Percentiles rank a stretch among this genome's conserved stretches.
These are phyloP conservation scores for Patella pellucida DNA, from an alignment of 2,888 invertebrate genomes.

Conservation along the genomic window DNA sequence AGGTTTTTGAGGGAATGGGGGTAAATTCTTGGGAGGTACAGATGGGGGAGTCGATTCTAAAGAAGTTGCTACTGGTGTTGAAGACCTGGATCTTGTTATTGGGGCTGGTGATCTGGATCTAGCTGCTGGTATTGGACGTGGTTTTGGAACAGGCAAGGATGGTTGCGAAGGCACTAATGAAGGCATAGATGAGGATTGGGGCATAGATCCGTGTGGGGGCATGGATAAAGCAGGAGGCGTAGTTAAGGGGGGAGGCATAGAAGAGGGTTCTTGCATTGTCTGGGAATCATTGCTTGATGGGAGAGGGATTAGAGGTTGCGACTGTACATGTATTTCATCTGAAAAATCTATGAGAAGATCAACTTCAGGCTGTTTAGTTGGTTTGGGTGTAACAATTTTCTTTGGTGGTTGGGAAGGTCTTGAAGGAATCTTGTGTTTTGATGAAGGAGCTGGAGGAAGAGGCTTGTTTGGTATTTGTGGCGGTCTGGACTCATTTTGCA, in stretches of 20 bases:
- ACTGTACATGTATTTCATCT: not conserved
- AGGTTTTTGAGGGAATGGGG: not conserved
- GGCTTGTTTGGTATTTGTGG: conserved; percentile 2
- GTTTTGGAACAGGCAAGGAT: conserved; percentile 14
- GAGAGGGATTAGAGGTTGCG: not conserved
- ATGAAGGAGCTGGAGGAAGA: not conserved
- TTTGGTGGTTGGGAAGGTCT: not conserved
- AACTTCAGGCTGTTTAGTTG: not conserved
- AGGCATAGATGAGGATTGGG: not conserved
- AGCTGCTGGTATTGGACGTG: conserved; percentile 12
- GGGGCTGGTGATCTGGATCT: conserved; percentile 3
- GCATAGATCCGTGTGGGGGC: conserved; percentile 12
- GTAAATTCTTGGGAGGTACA: not conserved
- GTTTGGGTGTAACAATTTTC: not conserved
- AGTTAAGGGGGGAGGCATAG: conserved; percentile 21
- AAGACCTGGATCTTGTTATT: not conserved
- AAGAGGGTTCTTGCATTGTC: not conserved
- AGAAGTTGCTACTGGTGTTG: not conserved
- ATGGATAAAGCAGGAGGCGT: conserved; percentile 27
- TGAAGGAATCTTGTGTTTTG: not conserved
- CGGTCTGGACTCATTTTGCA: not conserved
- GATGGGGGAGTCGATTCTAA: conserved; percentile 14
- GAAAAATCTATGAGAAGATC: conserved; percentile 1
- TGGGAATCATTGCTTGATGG: not conserved
- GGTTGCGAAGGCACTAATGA: conserved; percentile 5